phyloP scores from a whole-genome alignment of 2,113 vertebrate genomes.

The Ophthalmolycus amberensis region DNA sequence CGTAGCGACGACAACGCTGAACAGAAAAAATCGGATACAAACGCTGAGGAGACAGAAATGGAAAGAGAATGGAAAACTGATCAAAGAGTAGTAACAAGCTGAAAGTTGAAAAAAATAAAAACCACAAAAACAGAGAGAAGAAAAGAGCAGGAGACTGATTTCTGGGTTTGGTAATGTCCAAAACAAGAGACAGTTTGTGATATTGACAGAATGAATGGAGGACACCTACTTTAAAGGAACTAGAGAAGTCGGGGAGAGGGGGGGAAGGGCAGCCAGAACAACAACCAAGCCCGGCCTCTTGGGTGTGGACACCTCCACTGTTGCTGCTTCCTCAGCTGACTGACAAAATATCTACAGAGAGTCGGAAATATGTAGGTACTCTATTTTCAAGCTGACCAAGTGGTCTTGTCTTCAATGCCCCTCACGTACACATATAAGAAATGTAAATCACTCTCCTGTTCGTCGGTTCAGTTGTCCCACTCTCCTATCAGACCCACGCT shows the following conservation, averaged over 20 bases:
- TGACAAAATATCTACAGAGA: background rate
- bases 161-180: background rate
- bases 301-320: conserved; percentile 3
- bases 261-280: conserved; percentile 37
- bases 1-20: background rate
- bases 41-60: background rate
- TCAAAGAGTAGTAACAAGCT: background rate
- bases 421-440: background rate
- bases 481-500: too few relatives aligned
- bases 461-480: too few relatives aligned
- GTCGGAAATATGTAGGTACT: background rate
- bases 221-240: conserved; percentile 40
- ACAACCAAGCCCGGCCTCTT: background rate
- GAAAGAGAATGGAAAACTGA: background rate
- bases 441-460: too few relatives aligned
- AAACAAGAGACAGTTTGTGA: background rate
- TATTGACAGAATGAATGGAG: background rate
- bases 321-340: background rate
- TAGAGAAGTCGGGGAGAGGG: conserved; percentile 8
- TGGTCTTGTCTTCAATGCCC: background rate
- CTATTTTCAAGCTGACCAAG: background rate
- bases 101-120: background rate
- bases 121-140: background rate
- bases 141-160: background rate
- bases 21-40: background rate